Evolutionary conservation across 2,888 invertebrate species (phyloP), one percentile per base, ranked within the genome.

Genomic region (Rotaria socialis): DNA sequence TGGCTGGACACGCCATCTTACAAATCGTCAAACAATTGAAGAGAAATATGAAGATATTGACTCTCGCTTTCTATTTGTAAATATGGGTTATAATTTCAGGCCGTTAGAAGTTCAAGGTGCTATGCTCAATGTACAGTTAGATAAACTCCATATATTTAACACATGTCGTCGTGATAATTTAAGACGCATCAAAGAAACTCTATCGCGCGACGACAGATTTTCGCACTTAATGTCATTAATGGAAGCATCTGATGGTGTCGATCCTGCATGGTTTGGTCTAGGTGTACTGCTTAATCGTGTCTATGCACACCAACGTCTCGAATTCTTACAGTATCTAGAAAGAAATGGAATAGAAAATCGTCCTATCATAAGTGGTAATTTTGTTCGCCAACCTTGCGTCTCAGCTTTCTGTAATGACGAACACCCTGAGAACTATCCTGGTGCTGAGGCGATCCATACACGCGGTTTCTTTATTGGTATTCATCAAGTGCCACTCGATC

Each of bases 291-390:
- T 60, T 3, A n/a, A 60, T 60, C 60, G 60, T 2, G 11, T 27
- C 2, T 60, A 60, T 60, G 8, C 60, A 1, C 27, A 60, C 27
- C 60, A 60, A 60, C 60, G 60, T 27, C 27, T 11, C 2, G 24
- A 60, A 27, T 60, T 60, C 11, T 60, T 60, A 27, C 24, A 60
- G 2, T 60, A 60, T 60, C 10, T 60, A 0, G 60, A 60, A 60
- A 5, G 3, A 11, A 60, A 60, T 27, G 60, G 60, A 3, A 60
- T 60, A 14, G 60, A 60, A 60, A 60, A 60, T 60, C 60, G 60
- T 60, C 60, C 60, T 11, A 60, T 60, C n/a, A 60, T 60, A n/a
- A 60, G 60, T n/a, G 60, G 60, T 8, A 60, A 60, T 60, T 60
- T 60, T 60, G n/a, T 60, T 60, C 60, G 60, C 27, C 60, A 60